Percentiles rank a stretch among this genome's conserved stretches.
These are phyloP conservation scores for Mugil cephalus DNA, from an alignment of 2,113 vertebrate species.

Conservation along the genomic window DNA sequence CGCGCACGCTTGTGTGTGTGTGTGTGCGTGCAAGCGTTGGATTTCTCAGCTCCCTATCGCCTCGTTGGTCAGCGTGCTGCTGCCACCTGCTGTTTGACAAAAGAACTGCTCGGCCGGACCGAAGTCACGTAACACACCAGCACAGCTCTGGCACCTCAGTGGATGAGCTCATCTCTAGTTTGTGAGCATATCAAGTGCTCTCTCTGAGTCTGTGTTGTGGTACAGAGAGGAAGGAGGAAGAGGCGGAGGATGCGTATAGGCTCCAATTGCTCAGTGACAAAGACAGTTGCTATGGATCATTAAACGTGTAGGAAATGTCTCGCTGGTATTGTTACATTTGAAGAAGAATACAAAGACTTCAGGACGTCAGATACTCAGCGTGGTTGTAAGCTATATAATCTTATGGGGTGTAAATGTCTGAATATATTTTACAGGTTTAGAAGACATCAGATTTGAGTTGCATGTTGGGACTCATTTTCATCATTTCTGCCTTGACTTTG, in stretches of 20 bases:
- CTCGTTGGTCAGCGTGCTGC: constrained; percentile 47
- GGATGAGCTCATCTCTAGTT: constrained; percentile 75
- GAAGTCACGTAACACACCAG: constrained; percentile 77
- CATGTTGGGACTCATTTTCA: no score
- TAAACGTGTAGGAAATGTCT: constrained; percentile 43
- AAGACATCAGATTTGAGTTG: no score
- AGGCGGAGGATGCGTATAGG: constrained; percentile 23
- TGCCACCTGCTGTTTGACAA: constrained; percentile 76
- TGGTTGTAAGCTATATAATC: no score
- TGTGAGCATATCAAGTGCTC: constrained; percentile 59
- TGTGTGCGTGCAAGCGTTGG: constrained; percentile 5
- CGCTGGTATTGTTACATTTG: constrained; percentile 14
- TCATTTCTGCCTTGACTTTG: constrained; percentile 12
- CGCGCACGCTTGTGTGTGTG: not conserved
- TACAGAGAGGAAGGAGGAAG: constrained; percentile 32
- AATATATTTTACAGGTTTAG: not conserved
- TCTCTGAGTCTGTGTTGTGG: constrained; percentile 30
- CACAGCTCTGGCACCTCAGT: constrained; percentile 58
- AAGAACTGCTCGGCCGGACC: constrained; percentile 27
- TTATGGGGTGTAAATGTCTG: constrained; percentile 9
- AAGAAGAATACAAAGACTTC: constrained; percentile 23
- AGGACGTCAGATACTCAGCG: not conserved
- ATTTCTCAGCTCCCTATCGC: constrained; percentile 4
- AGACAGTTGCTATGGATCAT: constrained; percentile 40
- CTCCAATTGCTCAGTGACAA: constrained; percentile 44